Conservation (phyloP, 1,140 invertebrate genomes). For the Hypsibius dujardini region DNA sequence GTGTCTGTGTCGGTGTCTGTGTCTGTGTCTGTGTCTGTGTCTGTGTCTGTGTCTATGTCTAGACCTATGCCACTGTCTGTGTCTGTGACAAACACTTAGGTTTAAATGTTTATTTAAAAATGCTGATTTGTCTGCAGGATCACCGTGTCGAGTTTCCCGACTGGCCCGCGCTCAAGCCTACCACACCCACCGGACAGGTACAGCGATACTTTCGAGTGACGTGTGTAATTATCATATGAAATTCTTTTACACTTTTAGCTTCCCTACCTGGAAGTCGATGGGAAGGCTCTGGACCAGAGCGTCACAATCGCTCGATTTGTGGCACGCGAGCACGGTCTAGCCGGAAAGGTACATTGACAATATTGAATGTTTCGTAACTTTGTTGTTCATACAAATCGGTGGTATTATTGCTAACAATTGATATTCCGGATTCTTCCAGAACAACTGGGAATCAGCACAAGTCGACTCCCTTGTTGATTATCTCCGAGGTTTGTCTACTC, state of each 20-base stretch:
- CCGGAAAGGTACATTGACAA: background rate
- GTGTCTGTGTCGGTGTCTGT: too few relatives aligned
- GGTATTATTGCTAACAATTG: background rate
- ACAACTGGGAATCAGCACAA: slow-evolving; percentile 45
- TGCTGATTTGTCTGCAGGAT: slow-evolving; percentile 33
- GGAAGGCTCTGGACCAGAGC: background rate
- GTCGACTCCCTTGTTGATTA: slow-evolving; percentile 23
- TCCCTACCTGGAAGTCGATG: slow-evolving; percentile 46
- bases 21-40: too few relatives aligned
- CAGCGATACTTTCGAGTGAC: too few relatives aligned
- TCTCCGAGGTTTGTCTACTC: slow-evolving; percentile 16
- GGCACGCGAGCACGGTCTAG: background rate
- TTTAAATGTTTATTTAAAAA: too few relatives aligned
- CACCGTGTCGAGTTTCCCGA: slow-evolving; percentile 36
- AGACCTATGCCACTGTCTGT: too few relatives aligned
- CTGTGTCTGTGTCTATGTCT: too few relatives aligned
- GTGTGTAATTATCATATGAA: too few relatives aligned
- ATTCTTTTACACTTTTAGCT: slow-evolving; percentile 32
- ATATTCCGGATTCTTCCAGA: background rate
- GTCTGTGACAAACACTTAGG: too few relatives aligned
- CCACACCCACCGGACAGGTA: slow-evolving; percentile 46
- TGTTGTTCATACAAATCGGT: too few relatives aligned
- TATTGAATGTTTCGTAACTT: too few relatives aligned
- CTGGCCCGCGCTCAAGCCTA: slow-evolving; percentile 37
- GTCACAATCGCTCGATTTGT: slow-evolving; percentile 22